Percentiles rank a stretch among this genome's conserved stretches.
Evolutionary conservation across 2,797 vertebrate species (phyloP).

Genomic region (Artibeus jamaicensis): DNA sequence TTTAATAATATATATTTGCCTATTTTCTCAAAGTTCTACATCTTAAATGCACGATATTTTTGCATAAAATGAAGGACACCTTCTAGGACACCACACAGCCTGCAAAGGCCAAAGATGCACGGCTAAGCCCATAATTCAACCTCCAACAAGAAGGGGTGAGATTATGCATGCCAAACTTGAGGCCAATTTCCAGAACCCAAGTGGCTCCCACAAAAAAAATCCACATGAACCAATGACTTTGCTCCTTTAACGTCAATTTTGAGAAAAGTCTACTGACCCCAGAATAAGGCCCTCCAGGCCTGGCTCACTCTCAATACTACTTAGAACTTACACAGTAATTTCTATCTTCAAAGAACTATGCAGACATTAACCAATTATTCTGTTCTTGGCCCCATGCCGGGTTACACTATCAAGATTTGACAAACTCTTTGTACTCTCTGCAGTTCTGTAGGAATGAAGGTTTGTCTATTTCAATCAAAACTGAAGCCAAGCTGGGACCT

Average conservation of each 20-base stretch:
- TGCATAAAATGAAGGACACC: not conserved
- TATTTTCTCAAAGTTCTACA: not conserved
- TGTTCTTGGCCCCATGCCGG: conserved; percentile 54
- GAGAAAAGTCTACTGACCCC: conserved; percentile 24
- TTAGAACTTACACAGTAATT: conserved; percentile 51
- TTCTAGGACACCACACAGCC: conserved; percentile 8
- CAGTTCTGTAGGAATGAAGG: conserved; percentile 68
- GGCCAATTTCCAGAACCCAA: not conserved
- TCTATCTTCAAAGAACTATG: conserved; percentile 65
- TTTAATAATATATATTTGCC: not conserved
- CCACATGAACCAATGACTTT: not conserved
- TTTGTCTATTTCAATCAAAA: conserved; percentile 75
- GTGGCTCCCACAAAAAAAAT: conserved; percentile 23
- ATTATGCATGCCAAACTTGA: not conserved
- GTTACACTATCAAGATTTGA: conserved; percentile 69
- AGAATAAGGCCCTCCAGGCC: conserved; percentile 6
- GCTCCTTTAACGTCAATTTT: not conserved
- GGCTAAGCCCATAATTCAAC: conserved; percentile 9
- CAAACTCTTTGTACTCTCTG: conserved; percentile 62
- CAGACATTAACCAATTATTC: conserved; percentile 71
- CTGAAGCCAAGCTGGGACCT: conserved; percentile 70
- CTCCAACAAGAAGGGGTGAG: not conserved
- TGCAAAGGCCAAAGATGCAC: conserved; percentile 2
- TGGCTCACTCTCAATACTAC: not conserved
- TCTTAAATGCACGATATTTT: not conserved